Evolutionary conservation across 2,888 invertebrate species (phyloP).

Genomic region (Drosophila mimica): DNA sequence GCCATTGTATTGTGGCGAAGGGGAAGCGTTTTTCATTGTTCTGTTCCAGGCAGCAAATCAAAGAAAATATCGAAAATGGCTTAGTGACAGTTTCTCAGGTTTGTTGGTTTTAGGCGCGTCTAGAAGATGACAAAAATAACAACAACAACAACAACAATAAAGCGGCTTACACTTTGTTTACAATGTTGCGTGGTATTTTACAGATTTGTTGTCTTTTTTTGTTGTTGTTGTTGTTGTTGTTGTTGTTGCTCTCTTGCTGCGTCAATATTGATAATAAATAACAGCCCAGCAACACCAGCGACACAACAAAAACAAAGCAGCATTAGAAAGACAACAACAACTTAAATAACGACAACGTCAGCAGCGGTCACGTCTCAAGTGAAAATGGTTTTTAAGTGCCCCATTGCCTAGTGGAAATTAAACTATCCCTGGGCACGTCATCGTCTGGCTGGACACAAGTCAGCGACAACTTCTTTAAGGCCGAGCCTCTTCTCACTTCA

Average conservation of each 20-base stretch:
- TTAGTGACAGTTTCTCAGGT: constrained; percentile 65
- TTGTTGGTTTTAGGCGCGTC: constrained; percentile 64
- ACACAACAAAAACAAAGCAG: constrained; percentile 53
- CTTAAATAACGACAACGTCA: constrained; percentile 49
- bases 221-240: constrained; percentile 30
- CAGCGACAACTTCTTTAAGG: constrained; percentile 68
- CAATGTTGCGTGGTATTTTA: constrained; percentile 80
- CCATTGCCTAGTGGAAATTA: constrained; percentile 77
- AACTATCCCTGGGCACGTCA: constrained; percentile 79
- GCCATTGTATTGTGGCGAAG: constrained; percentile 33
- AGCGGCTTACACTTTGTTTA: constrained; percentile 80
- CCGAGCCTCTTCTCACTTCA: constrained; percentile 5
- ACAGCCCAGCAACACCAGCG: constrained; percentile 48
- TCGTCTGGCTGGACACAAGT: constrained; percentile 46
- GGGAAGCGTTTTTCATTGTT: constrained; percentile 30
- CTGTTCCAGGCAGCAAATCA: constrained; percentile 47
- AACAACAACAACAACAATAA: constrained; percentile 57
- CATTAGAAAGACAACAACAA: constrained; percentile 50
- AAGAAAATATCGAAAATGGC: constrained; percentile 62
- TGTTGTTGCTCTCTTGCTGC: constrained; percentile 50
- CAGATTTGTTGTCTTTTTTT: constrained; percentile 54
- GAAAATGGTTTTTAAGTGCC: constrained; percentile 79
- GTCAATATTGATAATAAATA: constrained; percentile 81
- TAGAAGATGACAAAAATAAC: constrained; percentile 46
- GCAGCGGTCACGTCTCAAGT: constrained; percentile 79